These are phyloP conservation scores for Carettochelys insculpta DNA, from an alignment of 2,113 vertebrate genomes.

Conservation along the genomic window DNA sequence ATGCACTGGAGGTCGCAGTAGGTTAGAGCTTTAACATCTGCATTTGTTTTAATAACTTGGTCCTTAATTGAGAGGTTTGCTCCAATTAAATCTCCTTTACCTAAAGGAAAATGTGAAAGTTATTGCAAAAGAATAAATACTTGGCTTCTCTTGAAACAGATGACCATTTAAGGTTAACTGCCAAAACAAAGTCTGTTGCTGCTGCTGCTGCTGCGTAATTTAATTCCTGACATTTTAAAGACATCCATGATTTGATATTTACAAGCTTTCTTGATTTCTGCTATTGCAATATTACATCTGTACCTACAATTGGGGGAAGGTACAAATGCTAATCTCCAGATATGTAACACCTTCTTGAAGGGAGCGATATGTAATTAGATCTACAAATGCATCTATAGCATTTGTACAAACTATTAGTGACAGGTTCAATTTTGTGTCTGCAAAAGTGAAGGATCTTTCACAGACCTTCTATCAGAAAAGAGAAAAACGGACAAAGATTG, in stretches of 20 bases:
- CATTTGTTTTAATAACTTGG: slow-evolving; percentile 95
- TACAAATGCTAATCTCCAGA: slow-evolving; percentile 5
- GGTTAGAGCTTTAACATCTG: slow-evolving; percentile 94
- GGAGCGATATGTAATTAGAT: background rate
- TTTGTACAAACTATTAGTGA: background rate
- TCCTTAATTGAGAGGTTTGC: slow-evolving; percentile 91
- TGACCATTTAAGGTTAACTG: background rate
- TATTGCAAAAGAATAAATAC: background rate
- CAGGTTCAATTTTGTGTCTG: background rate
- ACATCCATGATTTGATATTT: background rate
- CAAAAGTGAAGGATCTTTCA: background rate
- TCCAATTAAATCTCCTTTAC: slow-evolving; percentile 95
- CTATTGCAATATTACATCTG: background rate
- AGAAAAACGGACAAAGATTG: background rate
- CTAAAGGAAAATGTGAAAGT: slow-evolving; percentile 71
- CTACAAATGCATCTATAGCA: background rate
- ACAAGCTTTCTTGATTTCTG: background rate
- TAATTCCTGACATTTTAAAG: background rate
- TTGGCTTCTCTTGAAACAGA: background rate
- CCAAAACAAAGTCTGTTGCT: background rate
- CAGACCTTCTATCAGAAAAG: background rate
- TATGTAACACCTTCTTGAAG: background rate
- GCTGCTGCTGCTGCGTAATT: background rate
- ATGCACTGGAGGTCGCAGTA: slow-evolving; percentile 97
- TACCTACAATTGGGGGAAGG: background rate